Percentiles rank a stretch among this genome's conserved stretches.
These are phyloP conservation scores for Danio rerio DNA, from an alignment of 2,113 vertebrate species.

Conservation along the genomic window DNA sequence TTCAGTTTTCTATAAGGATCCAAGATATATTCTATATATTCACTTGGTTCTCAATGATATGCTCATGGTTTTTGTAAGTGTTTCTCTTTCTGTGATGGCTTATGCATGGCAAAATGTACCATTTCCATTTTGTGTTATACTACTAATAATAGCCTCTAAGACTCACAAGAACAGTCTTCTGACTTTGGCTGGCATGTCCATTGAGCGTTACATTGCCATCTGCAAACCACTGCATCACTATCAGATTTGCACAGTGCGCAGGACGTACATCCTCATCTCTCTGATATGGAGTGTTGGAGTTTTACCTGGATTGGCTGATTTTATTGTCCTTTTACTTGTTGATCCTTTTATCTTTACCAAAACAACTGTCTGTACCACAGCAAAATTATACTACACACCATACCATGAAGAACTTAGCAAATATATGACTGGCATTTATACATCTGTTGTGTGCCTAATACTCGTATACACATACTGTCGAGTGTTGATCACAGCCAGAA, in stretches of 20 bases:
- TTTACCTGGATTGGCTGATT: constrained; percentile 49
- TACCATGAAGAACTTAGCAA: constrained; percentile 39
- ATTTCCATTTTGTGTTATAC: constrained; percentile 11
- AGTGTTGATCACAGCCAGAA: constrained; percentile 56
- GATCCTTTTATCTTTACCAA: constrained; percentile 40
- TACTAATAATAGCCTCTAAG: constrained; percentile 32
- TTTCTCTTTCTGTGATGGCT: constrained; percentile 16
- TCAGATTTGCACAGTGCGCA: constrained; percentile 62
- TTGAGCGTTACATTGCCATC: constrained; percentile 70
- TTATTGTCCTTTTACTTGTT: constrained; percentile 49
- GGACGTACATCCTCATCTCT: constrained; percentile 59
- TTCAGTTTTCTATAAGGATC: constrained; percentile 48
- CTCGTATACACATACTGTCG: constrained; percentile 65
- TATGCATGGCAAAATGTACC: constrained; percentile 34
- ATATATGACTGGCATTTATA: constrained; percentile 48
- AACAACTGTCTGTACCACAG: constrained; percentile 21
- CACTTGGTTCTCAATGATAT: constrained; percentile 60
- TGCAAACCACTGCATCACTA: constrained; percentile 65
- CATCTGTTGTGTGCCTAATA: constrained; percentile 63
- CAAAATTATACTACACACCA: constrained; percentile 34
- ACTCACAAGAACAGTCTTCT: constrained; percentile 67
- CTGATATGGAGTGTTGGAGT: constrained; percentile 59
- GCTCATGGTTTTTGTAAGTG: constrained; percentile 45
- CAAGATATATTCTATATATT: constrained; percentile 59
- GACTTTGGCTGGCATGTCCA: constrained; percentile 69